These are phyloP conservation scores for Oenanthe oenanthe DNA, from an alignment of 2,113 vertebrate species.

Conservation along the genomic window DNA sequence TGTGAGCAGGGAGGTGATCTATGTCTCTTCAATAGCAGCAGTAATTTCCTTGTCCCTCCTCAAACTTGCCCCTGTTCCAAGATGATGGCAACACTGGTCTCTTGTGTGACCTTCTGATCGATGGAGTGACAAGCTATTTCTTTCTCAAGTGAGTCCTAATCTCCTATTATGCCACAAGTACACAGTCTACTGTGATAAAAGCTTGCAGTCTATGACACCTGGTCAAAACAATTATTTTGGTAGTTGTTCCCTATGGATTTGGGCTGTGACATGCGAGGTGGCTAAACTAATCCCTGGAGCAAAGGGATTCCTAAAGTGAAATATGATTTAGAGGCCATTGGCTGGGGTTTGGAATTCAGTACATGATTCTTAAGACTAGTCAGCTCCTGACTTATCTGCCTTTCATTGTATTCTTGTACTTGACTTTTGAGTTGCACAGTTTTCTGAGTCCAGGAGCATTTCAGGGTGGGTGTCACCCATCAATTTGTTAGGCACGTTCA, in stretches of 20 bases:
- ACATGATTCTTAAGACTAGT: not conserved
- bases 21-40: conserved; percentile 39
- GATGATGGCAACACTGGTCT: not conserved
- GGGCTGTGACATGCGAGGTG: not conserved
- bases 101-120: conserved; percentile 27
- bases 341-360: not conserved
- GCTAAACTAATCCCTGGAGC: conserved; percentile 37
- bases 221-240: conserved; percentile 68
- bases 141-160: conserved; percentile 66
- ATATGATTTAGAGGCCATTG: conserved; percentile 39
- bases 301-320: conserved; percentile 48
- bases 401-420: not conserved
- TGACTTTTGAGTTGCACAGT: not conserved
- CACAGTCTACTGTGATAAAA: conserved; percentile 57
- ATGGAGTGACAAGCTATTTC: conserved; percentile 66
- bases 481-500: not conserved
- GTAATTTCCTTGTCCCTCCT: conserved; percentile 53
- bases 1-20: conserved; percentile 30
- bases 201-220: conserved; percentile 38
- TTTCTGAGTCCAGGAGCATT: not conserved
- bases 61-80: not conserved
- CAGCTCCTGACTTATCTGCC: not conserved
- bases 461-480: not conserved
- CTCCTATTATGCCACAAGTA: conserved; percentile 58
- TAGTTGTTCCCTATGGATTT: conserved; percentile 6